Evolutionary conservation across 2,888 invertebrate genomes (phyloP).

Genomic region (Meliscaeva auricollis): DNA sequence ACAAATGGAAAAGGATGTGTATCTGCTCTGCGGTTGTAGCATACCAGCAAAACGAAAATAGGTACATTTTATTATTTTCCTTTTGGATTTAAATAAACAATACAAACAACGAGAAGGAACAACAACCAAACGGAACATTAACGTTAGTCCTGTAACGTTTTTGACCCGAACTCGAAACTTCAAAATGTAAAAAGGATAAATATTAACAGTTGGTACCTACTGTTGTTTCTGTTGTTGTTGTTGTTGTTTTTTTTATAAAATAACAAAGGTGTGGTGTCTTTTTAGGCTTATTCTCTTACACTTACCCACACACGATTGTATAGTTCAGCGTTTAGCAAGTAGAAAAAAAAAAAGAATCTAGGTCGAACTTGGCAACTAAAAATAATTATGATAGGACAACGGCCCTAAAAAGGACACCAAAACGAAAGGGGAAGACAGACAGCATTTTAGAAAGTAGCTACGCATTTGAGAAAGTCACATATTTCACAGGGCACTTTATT

Average conservation of each 20-base stretch:
- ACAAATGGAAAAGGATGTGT: conserved; percentile 72
- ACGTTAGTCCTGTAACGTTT: conserved; percentile 26
- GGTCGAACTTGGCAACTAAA: conserved; percentile 67
- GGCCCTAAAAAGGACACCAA: conserved; percentile 26
- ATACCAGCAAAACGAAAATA: conserved; percentile 59
- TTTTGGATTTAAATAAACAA: conserved; percentile 56
- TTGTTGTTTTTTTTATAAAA: neutral
- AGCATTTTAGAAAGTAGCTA: conserved; percentile 44
- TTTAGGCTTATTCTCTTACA: conserved; percentile 10
- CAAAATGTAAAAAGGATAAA: conserved; percentile 44
- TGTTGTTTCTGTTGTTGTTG: too few relatives aligned
- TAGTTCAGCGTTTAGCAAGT: neutral
- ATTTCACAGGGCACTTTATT: conserved; percentile 72
- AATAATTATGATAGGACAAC: conserved; percentile 60
- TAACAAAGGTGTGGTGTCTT: conserved; percentile 41
- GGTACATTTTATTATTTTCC: conserved; percentile 67
- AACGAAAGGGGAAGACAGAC: neutral
- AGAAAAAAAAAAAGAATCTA: conserved; percentile 50
- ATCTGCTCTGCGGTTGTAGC: conserved; percentile 72
- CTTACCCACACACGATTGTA: conserved; percentile 4
- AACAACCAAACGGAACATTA: conserved; percentile 2
- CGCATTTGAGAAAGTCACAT: conserved; percentile 68
- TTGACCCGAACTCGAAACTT: conserved; percentile 36
- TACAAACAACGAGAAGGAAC: conserved; percentile 41
- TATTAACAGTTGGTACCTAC: conserved; percentile 36